Base-by-base conservation (phyloP, 2,797 vertebrate species). In the Meriones psammophilus region DNA sequence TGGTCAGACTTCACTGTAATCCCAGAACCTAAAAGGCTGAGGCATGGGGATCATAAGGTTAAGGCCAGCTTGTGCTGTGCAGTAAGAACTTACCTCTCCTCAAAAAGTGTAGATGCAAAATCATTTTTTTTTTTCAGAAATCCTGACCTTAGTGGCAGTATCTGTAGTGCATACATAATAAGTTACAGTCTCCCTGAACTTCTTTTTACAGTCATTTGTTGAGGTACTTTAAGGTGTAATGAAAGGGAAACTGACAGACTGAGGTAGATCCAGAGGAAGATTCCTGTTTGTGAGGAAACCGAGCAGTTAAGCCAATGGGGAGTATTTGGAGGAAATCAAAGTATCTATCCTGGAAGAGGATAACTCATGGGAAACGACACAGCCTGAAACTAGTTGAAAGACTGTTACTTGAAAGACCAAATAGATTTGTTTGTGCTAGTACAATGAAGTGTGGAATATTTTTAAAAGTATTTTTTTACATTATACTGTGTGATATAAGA, bases 351-450 rank as follows among this genome's bases (percentile, higher is more conserved):
- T 94, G 13, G 92, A 96, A 79, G 94, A 96, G 36, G 13, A 50
- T 94, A 64, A 86, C 62, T 92, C 42, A 46, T 62, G n/a, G 71
- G 46, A 92, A 92, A 85, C 84, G 76, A 3, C 26, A 28, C 58
- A 26, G 39, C 5, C 8, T 89, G 94, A 60, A 58, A 42, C 9
- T 93, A 78, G 46, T 28, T 96, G 30, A 93, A 84, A 96, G 54
- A 90, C 30, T 91, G 1, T 96, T 95, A 78, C 56, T 28, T 96
- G 30, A 93, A 84, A 96, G 54, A 90, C 30, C 60, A 74, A 64
- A 54, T 92, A 58, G 36, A 81, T 94, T 92, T 95, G 54, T 95
- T 95, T 97, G 85, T 95, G 64, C 12, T 81, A 20, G 20, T 92
- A 94, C 50, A 50, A 83, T 18, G 18, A 90, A 88, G 4, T 92